Percentiles rank a stretch among this genome's conserved stretches.
These are phyloP conservation scores for Drosophila insularis DNA, from an alignment of 1,140 invertebrate genomes.

Conservation along the genomic window DNA sequence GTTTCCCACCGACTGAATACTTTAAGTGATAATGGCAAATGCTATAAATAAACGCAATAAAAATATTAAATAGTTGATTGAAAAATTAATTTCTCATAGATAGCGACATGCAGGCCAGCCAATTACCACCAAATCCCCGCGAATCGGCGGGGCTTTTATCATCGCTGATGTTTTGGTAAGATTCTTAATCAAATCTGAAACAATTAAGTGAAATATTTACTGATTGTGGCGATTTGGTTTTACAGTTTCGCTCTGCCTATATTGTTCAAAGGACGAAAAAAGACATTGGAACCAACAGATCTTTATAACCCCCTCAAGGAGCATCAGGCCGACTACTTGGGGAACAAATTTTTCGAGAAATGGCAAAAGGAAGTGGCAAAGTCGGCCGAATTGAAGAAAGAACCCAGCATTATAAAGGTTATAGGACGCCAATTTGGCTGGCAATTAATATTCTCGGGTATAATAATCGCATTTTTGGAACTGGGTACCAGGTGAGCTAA, in stretches of 20 bases:
- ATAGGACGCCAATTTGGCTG: conserved; percentile 56
- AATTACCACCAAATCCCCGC: conserved; percentile 60
- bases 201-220: no score
- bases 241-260: conserved; percentile 83
- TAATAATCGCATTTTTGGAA: conserved; percentile 37
- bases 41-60: conserved; percentile 3
- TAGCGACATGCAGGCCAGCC: conserved; percentile 40
- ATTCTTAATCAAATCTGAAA: background rate
- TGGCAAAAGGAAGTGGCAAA: conserved; percentile 57
- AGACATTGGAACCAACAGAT: conserved; percentile 84
- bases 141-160: conserved; percentile 63
- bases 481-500: conserved; percentile 43
- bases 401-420: conserved; percentile 51
- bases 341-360: conserved; percentile 54
- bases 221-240: no score
- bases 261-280: conserved; percentile 83
- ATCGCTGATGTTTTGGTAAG: conserved; percentile 64
- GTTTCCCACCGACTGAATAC: background rate
- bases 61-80: conserved; percentile 2
- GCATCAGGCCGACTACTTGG: conserved; percentile 81
- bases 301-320: conserved; percentile 84
- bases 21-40: background rate
- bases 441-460: conserved; percentile 42
- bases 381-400: conserved; percentile 31
- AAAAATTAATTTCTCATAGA: background rate